A percentile compares a stretch with the other conserved stretches of the same genome.
Evolutionary conservation across 1,140 invertebrate genomes (phyloP).

Genomic region (Drosophila ficusphila): DNA sequence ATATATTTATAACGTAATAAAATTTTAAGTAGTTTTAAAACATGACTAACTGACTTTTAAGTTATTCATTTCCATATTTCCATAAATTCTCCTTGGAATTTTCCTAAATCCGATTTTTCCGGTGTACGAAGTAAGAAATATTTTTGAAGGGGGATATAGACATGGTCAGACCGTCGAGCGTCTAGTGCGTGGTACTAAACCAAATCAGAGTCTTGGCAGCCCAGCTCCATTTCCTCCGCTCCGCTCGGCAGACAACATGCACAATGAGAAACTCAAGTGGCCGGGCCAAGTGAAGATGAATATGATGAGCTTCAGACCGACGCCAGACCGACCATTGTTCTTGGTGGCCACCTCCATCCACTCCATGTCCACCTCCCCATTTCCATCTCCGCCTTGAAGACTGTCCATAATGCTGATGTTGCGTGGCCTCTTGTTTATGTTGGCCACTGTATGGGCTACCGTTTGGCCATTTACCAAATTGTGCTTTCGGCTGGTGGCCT

Average conservation of each 20-base stretch:
- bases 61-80: no score
- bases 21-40: no score
- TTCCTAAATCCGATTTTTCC: no score
- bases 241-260: conserved; percentile 47
- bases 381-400: conserved; percentile 17
- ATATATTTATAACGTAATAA: no score
- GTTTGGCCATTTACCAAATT: conserved; percentile 76
- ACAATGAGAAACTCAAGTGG: conserved; percentile 66
- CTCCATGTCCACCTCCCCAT: conserved; percentile 21
- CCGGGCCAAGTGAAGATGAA: conserved; percentile 42
- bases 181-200: conserved; percentile 67
- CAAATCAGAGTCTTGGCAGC: conserved; percentile 10
- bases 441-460: conserved; percentile 39
- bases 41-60: no score
- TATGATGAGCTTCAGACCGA: conserved; percentile 54
- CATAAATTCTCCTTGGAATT: no score
- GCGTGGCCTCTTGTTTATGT: conserved; percentile 75
- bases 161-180: conserved; percentile 56
- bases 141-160: conserved; percentile 26
- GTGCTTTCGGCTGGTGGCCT: conserved; percentile 48
- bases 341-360: conserved; percentile 36
- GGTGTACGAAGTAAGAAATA: conserved; percentile 8
- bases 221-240: background rate
- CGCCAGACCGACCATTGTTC: conserved; percentile 66
- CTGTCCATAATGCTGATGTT: conserved; percentile 55